These are phyloP conservation scores for Drosophila sturtevanti DNA, from an alignment of 1,140 invertebrate genomes.

Conservation along the genomic window DNA sequence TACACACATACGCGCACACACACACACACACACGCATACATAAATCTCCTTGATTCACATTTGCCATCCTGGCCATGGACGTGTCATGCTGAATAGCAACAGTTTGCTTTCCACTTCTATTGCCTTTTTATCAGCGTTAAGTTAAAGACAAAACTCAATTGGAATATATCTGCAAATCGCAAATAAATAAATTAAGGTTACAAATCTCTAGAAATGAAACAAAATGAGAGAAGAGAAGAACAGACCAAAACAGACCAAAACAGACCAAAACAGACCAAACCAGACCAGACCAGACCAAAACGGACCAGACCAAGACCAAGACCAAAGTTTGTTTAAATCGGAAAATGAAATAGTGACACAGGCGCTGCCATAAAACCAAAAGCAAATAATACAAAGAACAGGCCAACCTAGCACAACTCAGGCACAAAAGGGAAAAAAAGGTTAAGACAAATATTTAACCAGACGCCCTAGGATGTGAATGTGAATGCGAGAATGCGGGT, in stretches of 20 bases:
- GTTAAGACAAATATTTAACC: slow-evolving; percentile 79
- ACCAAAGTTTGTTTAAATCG: slow-evolving; percentile 73
- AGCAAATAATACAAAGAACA: slow-evolving; percentile 69
- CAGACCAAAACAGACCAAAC: slow-evolving; percentile 46
- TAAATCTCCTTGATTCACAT: slow-evolving; percentile 53
- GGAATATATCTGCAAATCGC: slow-evolving; percentile 72
- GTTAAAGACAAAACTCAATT: slow-evolving; percentile 66
- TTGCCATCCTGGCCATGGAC: slow-evolving; percentile 37
- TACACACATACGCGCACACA: slow-evolving; percentile 19
- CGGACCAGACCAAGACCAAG: slow-evolving; percentile 21
- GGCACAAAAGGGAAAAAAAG: slow-evolving; percentile 67
- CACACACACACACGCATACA: slow-evolving; percentile 19
- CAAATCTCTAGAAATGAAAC: slow-evolving; percentile 55
- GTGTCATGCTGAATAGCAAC: slow-evolving; percentile 58
- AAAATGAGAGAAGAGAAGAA: neutral
- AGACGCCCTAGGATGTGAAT: slow-evolving; percentile 34
- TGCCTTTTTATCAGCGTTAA: slow-evolving; percentile 37
- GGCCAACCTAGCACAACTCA: slow-evolving; percentile 21
- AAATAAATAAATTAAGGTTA: slow-evolving; percentile 78
- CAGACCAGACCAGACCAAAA: too few relatives aligned
- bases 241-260: neutral
- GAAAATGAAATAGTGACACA: slow-evolving; percentile 75
- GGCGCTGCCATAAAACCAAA: slow-evolving; percentile 73
- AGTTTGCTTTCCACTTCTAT: slow-evolving; percentile 37
- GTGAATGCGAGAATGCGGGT: neutral